Evolutionary conservation across 2,797 vertebrate species (phyloP), one percentile per base, ranked within the genome.

Genomic region (Mus spretus): DNA sequence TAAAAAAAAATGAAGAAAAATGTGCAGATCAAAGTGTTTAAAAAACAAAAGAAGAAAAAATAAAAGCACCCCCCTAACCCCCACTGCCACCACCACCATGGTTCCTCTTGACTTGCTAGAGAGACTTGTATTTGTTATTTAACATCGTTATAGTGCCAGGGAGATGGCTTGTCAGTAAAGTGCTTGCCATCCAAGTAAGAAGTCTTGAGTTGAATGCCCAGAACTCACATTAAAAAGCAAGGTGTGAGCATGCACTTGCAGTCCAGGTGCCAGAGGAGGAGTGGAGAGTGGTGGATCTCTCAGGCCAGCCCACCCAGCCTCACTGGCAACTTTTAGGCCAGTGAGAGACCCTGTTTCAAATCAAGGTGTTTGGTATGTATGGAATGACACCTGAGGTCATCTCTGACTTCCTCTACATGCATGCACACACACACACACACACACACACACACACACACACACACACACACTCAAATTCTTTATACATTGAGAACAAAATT

Each of bases 1-100:
- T 83, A 40, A n/a, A 80, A 90, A 95, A 63, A 91, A 93, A 65
- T 24, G 40, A 93, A 83, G 82, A 93, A 94, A 91, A 78, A 77
- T 12, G 3, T 86, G 1, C 14, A n/a, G 20, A 70, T 88, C 17
- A 34, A 77, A 15, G 44, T 44, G 34, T 53, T 78, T 78, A 74
- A 57, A 78, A 10, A 59, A 74, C 63, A 19, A 19, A 59, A 59
- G 20, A 22, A 59, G 13, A 63, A 12, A 34, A 70, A 15, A 2
- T n/a, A 70, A 70, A 70, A n/a, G 67, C 31, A 11, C 72, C 11
- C 44, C 44, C 44, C 44, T 44, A 3, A 13, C 17, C 40, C 40
- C 22, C 22, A 0, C 11, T 37, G 37, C 37, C 37, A 40, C 77
- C 6, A 4, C 44, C 44, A 47, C 50, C 31, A 13, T 70, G 67